Conservation (phyloP, 2,888 invertebrate species). For the Nephrotoma flavescens region DNA sequence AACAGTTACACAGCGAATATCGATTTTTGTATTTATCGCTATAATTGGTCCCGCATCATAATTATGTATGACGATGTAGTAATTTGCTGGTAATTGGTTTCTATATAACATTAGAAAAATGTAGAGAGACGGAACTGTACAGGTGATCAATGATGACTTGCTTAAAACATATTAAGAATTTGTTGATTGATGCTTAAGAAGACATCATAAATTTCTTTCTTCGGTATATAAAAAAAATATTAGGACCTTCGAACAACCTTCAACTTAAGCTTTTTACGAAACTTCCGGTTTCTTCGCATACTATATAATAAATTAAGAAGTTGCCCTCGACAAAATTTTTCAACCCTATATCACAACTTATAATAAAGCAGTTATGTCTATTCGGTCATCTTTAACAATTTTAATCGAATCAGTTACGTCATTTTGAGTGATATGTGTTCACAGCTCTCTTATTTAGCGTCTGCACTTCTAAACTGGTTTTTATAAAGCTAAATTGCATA, state of each 20-base stretch:
- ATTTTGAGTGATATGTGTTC: no score
- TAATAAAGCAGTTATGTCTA: no score
- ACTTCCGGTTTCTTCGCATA: not conserved
- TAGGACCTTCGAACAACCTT: not conserved
- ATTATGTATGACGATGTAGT: not conserved
- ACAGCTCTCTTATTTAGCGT: no score
- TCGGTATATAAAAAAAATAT: not conserved
- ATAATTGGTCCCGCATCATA: not conserved
- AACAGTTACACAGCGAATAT: not conserved
- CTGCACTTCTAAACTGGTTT: no score
- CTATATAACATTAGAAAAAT: not conserved
- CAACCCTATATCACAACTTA: no score
- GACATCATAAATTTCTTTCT: not conserved
- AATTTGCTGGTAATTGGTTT: not conserved
- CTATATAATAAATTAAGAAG: no score
- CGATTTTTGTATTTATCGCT: not conserved
- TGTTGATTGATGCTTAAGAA: not conserved
- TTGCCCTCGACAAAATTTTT: no score
- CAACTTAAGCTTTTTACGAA: not conserved
- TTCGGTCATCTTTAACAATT: no score
- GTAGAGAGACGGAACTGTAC: not conserved
- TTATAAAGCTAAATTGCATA: no score
- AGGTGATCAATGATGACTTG: not conserved
- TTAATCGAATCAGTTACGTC: no score
- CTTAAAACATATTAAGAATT: not conserved